Conservation (phyloP, 2,113 vertebrate genomes). For the Leucoraja erinaceus region DNA sequence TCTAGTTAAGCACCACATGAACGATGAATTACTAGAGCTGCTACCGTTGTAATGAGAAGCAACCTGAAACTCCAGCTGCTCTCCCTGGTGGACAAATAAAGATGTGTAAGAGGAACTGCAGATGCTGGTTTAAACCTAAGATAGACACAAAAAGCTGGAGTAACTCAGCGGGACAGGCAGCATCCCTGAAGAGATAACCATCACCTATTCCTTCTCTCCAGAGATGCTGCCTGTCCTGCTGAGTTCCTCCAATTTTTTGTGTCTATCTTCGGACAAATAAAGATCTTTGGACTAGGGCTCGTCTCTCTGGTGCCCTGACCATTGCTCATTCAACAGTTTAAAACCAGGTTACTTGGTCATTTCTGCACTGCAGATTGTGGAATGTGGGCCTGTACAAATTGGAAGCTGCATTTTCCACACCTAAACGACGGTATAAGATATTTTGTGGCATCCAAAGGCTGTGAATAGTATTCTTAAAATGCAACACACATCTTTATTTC, state of each 20-base stretch:
- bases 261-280: too few species aligned
- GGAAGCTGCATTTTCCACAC: not conserved
- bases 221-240: too few species aligned
- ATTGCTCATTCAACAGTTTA: not conserved
- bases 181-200: too few species aligned
- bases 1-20: not conserved
- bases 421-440: not conserved
- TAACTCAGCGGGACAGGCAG: too few species aligned
- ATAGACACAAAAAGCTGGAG: too few species aligned
- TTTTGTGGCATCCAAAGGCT: not conserved
- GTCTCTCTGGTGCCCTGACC: not conserved
- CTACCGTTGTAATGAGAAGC: not conserved
- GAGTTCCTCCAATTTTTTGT: too few species aligned
- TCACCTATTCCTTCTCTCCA: too few species aligned
- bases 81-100: not conserved
- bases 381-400: not conserved
- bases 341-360: not conserved
- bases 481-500: not conserved
- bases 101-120: not conserved
- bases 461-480: not conserved
- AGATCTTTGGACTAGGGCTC: not conserved
- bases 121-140: too few species aligned
- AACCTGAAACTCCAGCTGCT: not conserved
- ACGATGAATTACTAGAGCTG: not conserved
- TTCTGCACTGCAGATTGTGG: not conserved